Conservation (phyloP, 1,140 invertebrate genomes). For the Nilaparvata lugens region DNA sequence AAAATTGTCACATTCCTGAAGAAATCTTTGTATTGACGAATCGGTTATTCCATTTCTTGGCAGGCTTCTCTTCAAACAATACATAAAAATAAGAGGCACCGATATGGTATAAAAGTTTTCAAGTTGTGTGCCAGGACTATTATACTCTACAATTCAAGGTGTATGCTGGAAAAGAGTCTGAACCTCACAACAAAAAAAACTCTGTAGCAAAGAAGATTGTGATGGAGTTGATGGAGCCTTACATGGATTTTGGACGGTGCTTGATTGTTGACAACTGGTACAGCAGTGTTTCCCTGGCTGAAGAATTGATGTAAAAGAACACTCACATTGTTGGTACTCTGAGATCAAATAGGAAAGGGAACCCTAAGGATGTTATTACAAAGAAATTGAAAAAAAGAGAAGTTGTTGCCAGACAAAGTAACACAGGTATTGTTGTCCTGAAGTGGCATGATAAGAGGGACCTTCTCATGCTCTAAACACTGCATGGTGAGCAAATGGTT, state of each 20-base stretch:
- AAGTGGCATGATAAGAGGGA: neutral
- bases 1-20: too few relatives aligned
- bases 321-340: neutral
- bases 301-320: neutral
- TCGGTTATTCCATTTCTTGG: neutral
- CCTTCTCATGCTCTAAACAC: neutral
- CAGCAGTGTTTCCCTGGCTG: neutral
- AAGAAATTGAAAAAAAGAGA: neutral
- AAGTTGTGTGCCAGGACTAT: neutral
- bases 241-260: neutral
- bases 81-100: neutral
- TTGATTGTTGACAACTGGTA: neutral
- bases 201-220: neutral
- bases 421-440: neutral
- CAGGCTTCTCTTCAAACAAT: neutral
- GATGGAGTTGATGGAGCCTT: neutral
- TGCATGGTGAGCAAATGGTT: neutral
- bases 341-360: neutral
- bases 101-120: neutral
- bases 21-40: too few relatives aligned
- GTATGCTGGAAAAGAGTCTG: neutral
- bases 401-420: neutral
- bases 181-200: neutral
- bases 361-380: neutral
- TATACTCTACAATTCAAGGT: neutral